phyloP scores from a whole-genome alignment of 2,113 vertebrate genomes.

The Ginglymostoma cirratum region DNA sequence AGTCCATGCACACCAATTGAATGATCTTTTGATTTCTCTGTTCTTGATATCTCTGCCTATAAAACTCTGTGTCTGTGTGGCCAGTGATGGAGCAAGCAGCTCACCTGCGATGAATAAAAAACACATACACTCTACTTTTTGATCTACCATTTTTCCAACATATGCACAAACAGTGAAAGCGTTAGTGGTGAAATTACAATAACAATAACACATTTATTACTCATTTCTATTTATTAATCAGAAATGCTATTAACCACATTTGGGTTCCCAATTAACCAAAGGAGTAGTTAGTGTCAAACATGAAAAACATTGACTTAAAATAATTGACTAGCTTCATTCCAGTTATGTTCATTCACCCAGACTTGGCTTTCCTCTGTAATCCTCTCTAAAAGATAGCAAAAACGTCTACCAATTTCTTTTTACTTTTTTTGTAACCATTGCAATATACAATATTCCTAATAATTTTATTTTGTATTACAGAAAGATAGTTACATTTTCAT shows the following conservation, averaged over 20 bases:
- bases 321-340: background rate
- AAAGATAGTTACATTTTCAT: background rate
- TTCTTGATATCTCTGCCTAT: too few species aligned
- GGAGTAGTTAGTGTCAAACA: background rate
- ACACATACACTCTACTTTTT: background rate
- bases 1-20: too few species aligned
- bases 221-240: constrained; percentile 2
- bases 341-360: background rate
- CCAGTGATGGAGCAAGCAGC: background rate
- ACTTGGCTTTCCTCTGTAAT: background rate
- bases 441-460: background rate
- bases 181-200: background rate
- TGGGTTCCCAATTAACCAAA: background rate
- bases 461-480: background rate
- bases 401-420: background rate
- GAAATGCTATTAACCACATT: background rate
- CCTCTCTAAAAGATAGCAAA: background rate
- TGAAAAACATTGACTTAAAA: background rate
- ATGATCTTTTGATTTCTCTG: too few species aligned
- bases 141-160: background rate
- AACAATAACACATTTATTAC: background rate
- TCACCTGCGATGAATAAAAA: background rate
- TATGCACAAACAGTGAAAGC: background rate
- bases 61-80: too few species aligned
- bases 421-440: background rate